These are phyloP conservation scores for Benthosema pterotum DNA, from an alignment of 2,797 vertebrate species.

Conservation along the genomic window DNA sequence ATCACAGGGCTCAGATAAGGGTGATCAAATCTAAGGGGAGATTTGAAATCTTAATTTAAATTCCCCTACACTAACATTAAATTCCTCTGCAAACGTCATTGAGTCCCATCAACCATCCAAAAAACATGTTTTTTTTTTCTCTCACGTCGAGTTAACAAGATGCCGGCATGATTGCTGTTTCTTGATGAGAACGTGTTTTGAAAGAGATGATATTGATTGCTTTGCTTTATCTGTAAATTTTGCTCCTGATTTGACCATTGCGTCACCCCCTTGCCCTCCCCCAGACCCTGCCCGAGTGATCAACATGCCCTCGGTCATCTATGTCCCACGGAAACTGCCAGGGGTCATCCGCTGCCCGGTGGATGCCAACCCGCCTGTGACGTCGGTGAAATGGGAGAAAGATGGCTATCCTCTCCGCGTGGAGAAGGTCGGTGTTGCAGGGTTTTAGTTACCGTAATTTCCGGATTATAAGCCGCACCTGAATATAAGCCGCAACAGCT, in stretches of 20 bases:
- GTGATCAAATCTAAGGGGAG: background rate
- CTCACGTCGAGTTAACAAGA: background rate
- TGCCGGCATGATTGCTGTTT: no score
- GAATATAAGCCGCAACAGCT: no score
- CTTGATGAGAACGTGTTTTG: background rate
- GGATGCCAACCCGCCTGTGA: conserved; percentile 96
- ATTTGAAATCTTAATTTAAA: background rate
- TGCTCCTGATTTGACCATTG: background rate
- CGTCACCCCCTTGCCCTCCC: conserved; percentile 10
- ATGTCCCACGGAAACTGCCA: conserved; percentile 95
- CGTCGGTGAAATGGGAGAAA: conserved; percentile 97
- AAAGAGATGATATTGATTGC: background rate
- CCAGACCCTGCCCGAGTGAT: conserved; percentile 97
- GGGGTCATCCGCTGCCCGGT: conserved; percentile 98
- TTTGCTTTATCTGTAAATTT: no score
- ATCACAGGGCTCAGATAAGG: conserved; percentile 35
- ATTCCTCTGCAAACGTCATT: no score
- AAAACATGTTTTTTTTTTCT: background rate
- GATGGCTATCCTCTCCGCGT: conserved; percentile 93
- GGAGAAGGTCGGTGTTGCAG: conserved; percentile 74
- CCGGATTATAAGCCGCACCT: no score
- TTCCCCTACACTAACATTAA: background rate
- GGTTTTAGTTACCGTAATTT: no score
- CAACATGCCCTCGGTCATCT: conserved; percentile 98
- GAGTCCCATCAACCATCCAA: conserved; percentile 22